Base-by-base conservation (phyloP, 2,797 vertebrate species). In the Dipus sagitta region DNA sequence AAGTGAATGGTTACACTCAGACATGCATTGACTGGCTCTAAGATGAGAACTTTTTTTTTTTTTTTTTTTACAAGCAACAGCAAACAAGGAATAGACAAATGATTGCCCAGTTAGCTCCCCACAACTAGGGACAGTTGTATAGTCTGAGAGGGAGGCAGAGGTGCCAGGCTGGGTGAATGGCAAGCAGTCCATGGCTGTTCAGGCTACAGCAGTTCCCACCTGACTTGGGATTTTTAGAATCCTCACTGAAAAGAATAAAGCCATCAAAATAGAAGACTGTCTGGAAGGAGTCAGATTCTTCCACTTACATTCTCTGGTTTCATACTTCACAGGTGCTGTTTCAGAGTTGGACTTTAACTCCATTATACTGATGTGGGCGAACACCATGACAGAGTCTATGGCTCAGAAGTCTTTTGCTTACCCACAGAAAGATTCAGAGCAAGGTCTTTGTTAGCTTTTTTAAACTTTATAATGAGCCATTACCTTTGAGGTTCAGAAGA, bases 401-500 rank as follows among this genome's bases (percentile, higher is more conserved):
- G 78, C 34, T 78, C 72, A 23, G 68, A 80, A 92, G 81, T 64
- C 62, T 93, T 67, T 67, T 8, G 30, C 68, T 75, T 17, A 38
- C 28, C 60, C 82, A 78, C 1, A 17, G 11, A 18, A 78, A 83
- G 34, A 28, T 93, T 84, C 42, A 83, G 34, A 87, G 82, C 34
- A 81, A 90, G 82, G 78, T 32, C 76, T 72, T 28, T 4, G 30
- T 42, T 70, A 26, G 52, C 2, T 60, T 71, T 95, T 82, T 82
- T 2, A 74, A 81, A 47, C 64, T 75, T 79, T 15, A 34, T 62
- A 52, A 88, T 13, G 80, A 93, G 60, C 30, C 18, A 71, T 81
- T 67, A 65, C n/a, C 65, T 94, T 81, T 88, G 82, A 81, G 76
- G 70, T 60, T 78, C 42, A 17, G 54, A 83, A 85, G 47, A 75